These are phyloP conservation scores for Bubalus kerabau DNA, from an alignment of 2,113 vertebrate genomes.

Conservation along the genomic window DNA sequence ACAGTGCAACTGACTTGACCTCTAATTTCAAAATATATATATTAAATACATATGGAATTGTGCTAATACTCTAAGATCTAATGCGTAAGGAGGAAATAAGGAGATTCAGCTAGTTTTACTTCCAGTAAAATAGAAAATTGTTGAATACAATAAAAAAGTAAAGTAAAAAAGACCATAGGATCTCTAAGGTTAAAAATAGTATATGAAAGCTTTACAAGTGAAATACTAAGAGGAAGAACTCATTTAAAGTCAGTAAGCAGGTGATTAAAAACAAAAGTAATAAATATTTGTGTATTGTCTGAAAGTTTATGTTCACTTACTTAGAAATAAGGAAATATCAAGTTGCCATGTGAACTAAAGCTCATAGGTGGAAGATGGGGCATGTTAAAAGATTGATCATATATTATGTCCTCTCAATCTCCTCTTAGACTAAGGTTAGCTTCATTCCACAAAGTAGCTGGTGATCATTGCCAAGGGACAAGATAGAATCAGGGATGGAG, in stretches of 20 bases:
- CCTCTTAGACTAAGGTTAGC: background rate
- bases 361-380: background rate
- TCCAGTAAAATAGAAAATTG: background rate
- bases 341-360: background rate
- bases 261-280: background rate
- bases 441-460: background rate
- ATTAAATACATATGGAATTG: background rate
- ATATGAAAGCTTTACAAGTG: background rate
- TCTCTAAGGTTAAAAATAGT: background rate
- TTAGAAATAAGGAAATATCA: background rate
- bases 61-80: background rate
- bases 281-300: background rate
- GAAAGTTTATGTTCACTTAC: background rate
- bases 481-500: background rate
- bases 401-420: background rate
- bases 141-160: background rate
- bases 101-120: background rate
- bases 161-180: background rate
- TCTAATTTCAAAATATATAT: slow-evolving; percentile 18
- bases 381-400: background rate
- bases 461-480: background rate
- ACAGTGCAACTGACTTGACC: background rate
- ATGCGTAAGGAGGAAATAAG: background rate
- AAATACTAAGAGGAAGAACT: background rate
- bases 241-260: background rate